Percentiles rank a stretch among this genome's conserved stretches.
These are phyloP conservation scores for Deilephila porcellus DNA, from an alignment of 2,888 invertebrate genomes.

Conservation along the genomic window DNA sequence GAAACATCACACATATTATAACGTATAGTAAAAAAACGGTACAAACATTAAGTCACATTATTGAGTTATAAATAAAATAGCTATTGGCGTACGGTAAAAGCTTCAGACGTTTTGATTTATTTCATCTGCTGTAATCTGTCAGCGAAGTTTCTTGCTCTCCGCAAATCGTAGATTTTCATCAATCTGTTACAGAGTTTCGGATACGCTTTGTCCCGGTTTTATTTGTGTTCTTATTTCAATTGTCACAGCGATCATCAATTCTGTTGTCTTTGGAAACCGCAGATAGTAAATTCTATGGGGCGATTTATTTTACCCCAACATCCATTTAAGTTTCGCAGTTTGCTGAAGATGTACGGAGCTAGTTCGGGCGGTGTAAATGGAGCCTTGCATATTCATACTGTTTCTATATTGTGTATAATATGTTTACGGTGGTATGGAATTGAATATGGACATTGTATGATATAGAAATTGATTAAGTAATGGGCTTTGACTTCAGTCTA, in stretches of 20 bases:
- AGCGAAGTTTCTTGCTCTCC: slow-evolving; percentile 58
- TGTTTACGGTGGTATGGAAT: background rate
- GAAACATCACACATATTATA: too few relatives aligned
- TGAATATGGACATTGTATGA: too few relatives aligned
- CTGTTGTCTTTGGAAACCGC: slow-evolving; percentile 38
- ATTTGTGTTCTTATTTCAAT: slow-evolving; percentile 57
- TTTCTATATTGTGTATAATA: slow-evolving; percentile 4
- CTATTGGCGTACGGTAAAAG: slow-evolving; percentile 44
- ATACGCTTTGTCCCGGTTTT: slow-evolving; percentile 45
- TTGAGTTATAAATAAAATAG: slow-evolving; percentile 41
- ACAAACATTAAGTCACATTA: slow-evolving; percentile 15
- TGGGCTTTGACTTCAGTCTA: too few relatives aligned
- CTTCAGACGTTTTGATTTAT: slow-evolving; percentile 52
- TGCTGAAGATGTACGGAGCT: slow-evolving; percentile 6
- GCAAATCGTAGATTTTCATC: slow-evolving; percentile 55
- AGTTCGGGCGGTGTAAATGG: background rate
- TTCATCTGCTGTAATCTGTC: slow-evolving; percentile 57
- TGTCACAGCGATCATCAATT: slow-evolving; percentile 45
- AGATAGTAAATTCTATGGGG: slow-evolving; percentile 31
- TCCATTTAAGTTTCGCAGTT: slow-evolving; percentile 26
- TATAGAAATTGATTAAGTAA: too few relatives aligned
- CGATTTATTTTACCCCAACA: slow-evolving; percentile 30
- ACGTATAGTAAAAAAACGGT: background rate
- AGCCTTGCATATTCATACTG: slow-evolving; percentile 8
- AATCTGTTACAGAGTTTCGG: slow-evolving; percentile 49